A percentile compares a stretch with the other conserved stretches of the same genome.
These are phyloP conservation scores for Drosophila ezoana DNA, from an alignment of 2,888 invertebrate species.

Conservation along the genomic window DNA sequence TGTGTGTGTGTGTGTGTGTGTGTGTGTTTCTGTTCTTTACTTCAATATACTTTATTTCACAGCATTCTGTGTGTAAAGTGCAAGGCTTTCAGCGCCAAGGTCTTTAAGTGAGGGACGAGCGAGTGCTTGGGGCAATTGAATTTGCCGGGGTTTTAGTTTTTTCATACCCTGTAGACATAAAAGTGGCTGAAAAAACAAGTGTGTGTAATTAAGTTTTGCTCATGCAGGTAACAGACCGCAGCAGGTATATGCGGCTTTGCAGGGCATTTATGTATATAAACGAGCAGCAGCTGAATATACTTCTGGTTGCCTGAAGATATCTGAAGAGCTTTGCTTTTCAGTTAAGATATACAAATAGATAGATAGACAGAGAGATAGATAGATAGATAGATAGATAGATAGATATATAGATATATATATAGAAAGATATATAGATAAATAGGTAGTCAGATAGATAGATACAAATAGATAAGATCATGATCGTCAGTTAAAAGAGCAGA, in stretches of 20 bases:
- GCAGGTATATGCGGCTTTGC: background rate
- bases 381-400: too few species aligned
- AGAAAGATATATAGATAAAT: too few species aligned
- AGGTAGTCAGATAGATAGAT: too few species aligned
- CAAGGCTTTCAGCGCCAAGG: constrained; percentile 42
- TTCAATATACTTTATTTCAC: constrained; percentile 47
- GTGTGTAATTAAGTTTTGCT: background rate
- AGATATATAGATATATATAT: too few species aligned
- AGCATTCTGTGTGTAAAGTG: constrained; percentile 24
- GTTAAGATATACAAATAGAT: too few species aligned
- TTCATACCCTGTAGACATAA: constrained; percentile 8
- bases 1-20: constrained; percentile 31
- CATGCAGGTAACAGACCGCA: background rate
- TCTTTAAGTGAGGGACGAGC: constrained; percentile 22
- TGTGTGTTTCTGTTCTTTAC: constrained; percentile 46
- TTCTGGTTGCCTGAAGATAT: too few species aligned
- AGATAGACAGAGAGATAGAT: too few species aligned
- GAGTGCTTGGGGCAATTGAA: constrained; percentile 46
- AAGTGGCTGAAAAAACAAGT: background rate
- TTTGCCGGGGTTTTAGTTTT: constrained; percentile 40
- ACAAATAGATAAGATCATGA: too few species aligned
- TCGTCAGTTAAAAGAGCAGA: too few species aligned
- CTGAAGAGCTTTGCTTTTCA: too few species aligned
- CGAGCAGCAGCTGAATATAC: too few species aligned
- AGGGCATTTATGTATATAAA: too few species aligned